phyloP scores from a whole-genome alignment of 1,140 invertebrate species.

The Delia radicum region DNA sequence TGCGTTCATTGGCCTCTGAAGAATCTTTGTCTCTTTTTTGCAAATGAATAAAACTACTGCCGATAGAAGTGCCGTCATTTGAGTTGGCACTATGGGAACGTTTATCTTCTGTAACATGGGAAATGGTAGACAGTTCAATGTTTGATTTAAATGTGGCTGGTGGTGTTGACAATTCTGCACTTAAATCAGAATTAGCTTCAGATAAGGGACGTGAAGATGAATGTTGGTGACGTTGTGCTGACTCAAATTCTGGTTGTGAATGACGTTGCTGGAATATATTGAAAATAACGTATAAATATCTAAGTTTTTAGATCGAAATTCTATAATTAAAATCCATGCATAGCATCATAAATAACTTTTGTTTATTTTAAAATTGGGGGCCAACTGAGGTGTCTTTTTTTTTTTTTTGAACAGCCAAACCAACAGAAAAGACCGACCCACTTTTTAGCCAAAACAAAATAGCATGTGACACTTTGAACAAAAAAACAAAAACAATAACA shows the following conservation, averaged over 20 bases:
- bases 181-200: constrained; percentile 45
- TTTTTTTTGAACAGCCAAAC: background rate
- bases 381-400: background rate
- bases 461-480: background rate
- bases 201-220: constrained; percentile 49
- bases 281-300: background rate
- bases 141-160: constrained; percentile 29
- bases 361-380: background rate
- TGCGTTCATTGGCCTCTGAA: constrained; percentile 36
- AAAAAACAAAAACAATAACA: background rate
- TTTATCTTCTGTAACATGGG: constrained; percentile 33
- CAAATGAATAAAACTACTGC: background rate
- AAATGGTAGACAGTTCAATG: constrained; percentile 28
- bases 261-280: constrained; percentile 58
- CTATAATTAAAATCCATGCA: background rate
- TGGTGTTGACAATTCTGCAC: constrained; percentile 42
- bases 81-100: constrained; percentile 44
- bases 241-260: constrained; percentile 60
- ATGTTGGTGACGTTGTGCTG: constrained; percentile 32
- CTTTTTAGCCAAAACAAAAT: background rate
- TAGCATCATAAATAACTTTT: no score
- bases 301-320: background rate
- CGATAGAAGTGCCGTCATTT: constrained; percentile 34
- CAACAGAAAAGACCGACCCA: no score
- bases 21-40: constrained; percentile 21